Evolutionary conservation across 1,140 invertebrate species (phyloP), one percentile per base, ranked within the genome.

Genomic region (Drosophila biarmipes): DNA sequence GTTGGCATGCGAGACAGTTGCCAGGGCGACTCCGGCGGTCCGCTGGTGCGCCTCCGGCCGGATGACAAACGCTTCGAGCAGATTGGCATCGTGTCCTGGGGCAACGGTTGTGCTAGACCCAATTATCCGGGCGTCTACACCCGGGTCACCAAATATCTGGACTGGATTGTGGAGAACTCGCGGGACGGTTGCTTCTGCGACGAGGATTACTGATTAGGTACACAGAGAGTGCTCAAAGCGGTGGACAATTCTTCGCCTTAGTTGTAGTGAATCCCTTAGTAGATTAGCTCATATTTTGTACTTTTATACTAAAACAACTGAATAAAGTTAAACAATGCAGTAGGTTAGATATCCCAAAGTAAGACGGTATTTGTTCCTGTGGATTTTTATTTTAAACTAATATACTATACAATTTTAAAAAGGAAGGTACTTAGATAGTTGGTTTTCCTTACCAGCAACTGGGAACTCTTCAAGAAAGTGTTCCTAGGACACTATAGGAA

Each of bases 21-120:
- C 87, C 97, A 98, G 96, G 97, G 97, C 17, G 97, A 98, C 91
- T 98, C 97, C 78, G 97, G 97, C 58, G 97, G 97, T n/a, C 97
- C 97, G 4, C 91, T 98, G 14, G 94, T 97, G 8, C 93, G 95
- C 0, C 94, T 95, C 91, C 94, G 95, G 89, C 92, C 94, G 64
- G 94, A 96, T 76, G 94, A 96, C 82, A 95, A 96, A 89, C 94
- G 95, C 42, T 96, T 96, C 85, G 96, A 97, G 92, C 91, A 96
- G 42, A 96, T 97, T 76, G 96, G 96, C 27, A 93, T 95, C 0
- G 94, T 95, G 0, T 95, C 94, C 4, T 95, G 94, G 94, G 94
- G 94, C 27, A 94, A 94, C 84, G 95, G 95, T 10, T 97, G 96
- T 91, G 96, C 95, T 0, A 92, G 95, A 51, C 93, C 94, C 0